Conservation (phyloP, 2,797 vertebrate genomes). For the Apodemus agrarius region DNA sequence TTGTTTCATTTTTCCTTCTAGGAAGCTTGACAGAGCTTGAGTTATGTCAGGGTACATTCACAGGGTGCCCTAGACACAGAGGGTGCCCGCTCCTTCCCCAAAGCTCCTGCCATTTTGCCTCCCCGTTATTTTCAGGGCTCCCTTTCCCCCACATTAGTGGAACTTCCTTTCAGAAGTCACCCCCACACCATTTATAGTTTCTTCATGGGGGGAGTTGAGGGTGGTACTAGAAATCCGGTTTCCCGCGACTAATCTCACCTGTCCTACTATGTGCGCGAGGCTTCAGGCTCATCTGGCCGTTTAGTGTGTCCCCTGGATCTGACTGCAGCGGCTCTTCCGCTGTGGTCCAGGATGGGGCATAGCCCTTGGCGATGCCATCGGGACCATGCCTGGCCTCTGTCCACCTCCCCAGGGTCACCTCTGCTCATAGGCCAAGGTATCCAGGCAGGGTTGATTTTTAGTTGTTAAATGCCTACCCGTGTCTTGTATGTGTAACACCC, state of each 20-base stretch:
- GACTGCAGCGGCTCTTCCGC: not conserved
- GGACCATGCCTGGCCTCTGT: not conserved
- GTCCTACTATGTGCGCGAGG: not conserved
- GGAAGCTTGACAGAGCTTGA: not conserved
- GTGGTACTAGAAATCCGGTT: not conserved
- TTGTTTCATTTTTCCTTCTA: not conserved
- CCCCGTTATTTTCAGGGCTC: not conserved
- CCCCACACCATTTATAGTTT: not conserved
- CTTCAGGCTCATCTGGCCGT: not conserved
- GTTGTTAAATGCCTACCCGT: not conserved
- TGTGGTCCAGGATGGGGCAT: not conserved
- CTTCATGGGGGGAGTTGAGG: not conserved
- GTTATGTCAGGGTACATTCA: not conserved
- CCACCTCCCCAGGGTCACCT: not conserved
- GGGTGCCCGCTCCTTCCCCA: not conserved
- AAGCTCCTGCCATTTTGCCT: not conserved
- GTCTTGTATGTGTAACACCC: not conserved
- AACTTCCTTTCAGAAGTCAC: not conserved
- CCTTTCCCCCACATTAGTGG: not conserved
- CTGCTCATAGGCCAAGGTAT: not conserved
- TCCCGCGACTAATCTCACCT: not conserved
- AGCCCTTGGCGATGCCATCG: not conserved
- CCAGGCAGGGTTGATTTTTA: not conserved
- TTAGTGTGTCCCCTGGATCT: not conserved
- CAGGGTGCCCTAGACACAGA: not conserved